Evolutionary conservation across 2,797 vertebrate species (phyloP).

Genomic region (Cheirogaleus major): DNA sequence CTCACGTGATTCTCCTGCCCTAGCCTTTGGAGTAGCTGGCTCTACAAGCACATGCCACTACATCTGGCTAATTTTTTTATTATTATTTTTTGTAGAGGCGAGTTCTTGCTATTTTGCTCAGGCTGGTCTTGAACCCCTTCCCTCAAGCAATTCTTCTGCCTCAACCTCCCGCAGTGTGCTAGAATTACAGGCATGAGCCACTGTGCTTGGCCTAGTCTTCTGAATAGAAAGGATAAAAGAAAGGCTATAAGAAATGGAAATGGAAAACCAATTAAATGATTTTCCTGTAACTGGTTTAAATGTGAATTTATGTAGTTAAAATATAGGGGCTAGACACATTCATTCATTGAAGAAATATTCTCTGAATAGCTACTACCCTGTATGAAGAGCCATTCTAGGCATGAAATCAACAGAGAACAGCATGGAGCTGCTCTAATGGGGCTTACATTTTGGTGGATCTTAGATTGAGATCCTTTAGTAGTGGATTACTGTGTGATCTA

Average conservation of each 20-base stretch:
- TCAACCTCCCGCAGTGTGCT: no score
- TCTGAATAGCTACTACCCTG: neutral
- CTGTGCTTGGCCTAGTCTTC: neutral
- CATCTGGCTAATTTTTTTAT: no score
- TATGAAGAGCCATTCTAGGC: neutral
- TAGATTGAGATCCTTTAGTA: neutral
- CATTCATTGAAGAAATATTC: neutral
- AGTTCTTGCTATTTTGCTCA: no score
- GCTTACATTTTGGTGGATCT: neutral
- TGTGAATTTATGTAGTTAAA: neutral
- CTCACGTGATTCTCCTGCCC: no score
- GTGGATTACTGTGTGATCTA: neutral
- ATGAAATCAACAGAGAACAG: neutral
- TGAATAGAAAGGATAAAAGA: neutral
- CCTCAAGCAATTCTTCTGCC: no score
- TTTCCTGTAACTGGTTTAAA: slow-evolving; percentile 2
- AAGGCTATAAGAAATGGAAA: neutral
- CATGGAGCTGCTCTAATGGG: neutral
- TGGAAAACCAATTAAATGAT: neutral
- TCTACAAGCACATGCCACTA: no score
- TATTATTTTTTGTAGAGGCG: no score
- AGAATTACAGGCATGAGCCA: no score
- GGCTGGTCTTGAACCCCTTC: no score
- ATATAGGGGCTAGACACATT: neutral
- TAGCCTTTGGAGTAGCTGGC: no score